Percentiles rank a stretch among this genome's conserved stretches.
Evolutionary conservation across 2,888 invertebrate species (phyloP).

Genomic region (Magallana nippona): DNA sequence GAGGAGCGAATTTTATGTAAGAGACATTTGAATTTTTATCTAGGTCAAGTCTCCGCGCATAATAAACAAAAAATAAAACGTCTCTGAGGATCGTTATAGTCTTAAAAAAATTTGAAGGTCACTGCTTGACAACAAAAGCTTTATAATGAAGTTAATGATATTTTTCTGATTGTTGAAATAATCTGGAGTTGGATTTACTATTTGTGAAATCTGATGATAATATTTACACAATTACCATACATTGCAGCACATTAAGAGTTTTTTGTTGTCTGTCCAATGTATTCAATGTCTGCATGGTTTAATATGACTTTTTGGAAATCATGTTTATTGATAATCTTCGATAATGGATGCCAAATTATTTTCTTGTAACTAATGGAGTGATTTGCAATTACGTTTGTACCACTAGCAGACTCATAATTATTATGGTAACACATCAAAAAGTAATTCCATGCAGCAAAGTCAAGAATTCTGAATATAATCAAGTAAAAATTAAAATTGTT

Average conservation of each 20-base stretch:
- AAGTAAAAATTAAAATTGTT: neutral
- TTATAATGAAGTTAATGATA: neutral
- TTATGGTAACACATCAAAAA: constrained; percentile 16
- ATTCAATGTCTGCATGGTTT: neutral
- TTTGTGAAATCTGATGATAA: neutral
- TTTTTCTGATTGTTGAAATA: neutral
- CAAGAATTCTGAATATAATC: neutral
- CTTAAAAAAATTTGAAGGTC: neutral
- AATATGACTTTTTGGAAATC: neutral
- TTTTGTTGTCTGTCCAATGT: neutral
- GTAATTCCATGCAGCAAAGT: neutral
- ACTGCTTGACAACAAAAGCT: neutral
- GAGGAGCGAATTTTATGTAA: neutral
- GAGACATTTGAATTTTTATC: constrained; percentile 31
- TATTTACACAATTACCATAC: too few relatives aligned
- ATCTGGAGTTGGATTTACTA: neutral
- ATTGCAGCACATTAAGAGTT: too few relatives aligned
- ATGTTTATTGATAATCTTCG: neutral
- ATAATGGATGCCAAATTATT: neutral
- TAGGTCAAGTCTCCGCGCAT: neutral
- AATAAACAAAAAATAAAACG: too few relatives aligned
- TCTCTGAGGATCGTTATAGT: neutral
- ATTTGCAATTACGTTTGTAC: constrained; percentile 10
- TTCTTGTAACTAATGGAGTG: neutral
- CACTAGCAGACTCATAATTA: neutral